Evolutionary conservation across 2,888 invertebrate species (phyloP), one percentile per base, ranked within the genome.

Genomic region (Caenorhabditis uteleia): DNA sequence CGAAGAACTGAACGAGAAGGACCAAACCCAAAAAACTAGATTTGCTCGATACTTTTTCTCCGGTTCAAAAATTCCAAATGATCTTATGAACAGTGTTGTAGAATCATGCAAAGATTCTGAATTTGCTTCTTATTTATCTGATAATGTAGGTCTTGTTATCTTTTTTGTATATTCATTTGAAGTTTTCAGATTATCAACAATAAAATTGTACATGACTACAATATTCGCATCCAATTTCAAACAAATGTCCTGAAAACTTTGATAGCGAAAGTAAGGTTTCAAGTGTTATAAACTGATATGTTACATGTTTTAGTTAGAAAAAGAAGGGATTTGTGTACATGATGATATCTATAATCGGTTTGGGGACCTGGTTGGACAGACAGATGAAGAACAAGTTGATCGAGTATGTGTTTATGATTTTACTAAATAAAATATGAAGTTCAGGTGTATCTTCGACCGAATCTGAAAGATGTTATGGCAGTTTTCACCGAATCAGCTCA

Each of bases 401-500:
- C 43, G 62, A 16, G 62, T 60, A 3, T 21, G 27, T 34, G 3
- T 21, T 27, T n/a, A 38, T n/a, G 8, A 27, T 20, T 36, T 18
- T 20, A 40, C 6, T 10, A 16, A 31, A n/a, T n/a, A n/a, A n/a
- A n/a, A n/a, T n/a, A n/a, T n/a, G n/a, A n/a, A n/a, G 44, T 60
- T 27, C 42, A 62, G 42, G 23, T 68, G 2, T 71, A 66, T 40
- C 31, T 62, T n/a, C 39, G 40, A 10, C 49, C 49, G 14, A 18
- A 7, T 0, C 65, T 65, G 0, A 31, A 50, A 8, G 33, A 38
- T 10, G 48, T 73, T 3, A 34, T 64, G 0, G 36, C 44, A 0
- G 27, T 43, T 6, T 57, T 64, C 42, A 39, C 42, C 2, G 76
- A 79, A 55, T 48, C 60, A 5, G 61, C 64, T 12, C 62, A 76